Evolutionary conservation across 2,888 invertebrate genomes (phyloP).

Genomic region (Syrista parreyssii): DNA sequence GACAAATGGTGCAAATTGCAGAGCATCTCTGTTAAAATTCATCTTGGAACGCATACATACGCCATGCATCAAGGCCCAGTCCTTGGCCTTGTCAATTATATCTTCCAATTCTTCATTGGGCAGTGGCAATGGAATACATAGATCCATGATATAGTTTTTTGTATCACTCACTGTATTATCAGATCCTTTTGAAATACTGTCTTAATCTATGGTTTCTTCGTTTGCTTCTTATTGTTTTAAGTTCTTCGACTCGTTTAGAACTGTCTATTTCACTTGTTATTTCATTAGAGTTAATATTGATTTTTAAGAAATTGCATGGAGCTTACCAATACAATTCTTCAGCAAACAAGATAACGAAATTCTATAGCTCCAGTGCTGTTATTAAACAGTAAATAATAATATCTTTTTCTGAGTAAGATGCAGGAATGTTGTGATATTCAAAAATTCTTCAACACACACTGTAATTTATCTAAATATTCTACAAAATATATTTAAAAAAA

Average conservation of each 20-base stretch:
- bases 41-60: slow-evolving; percentile 65
- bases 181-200: background rate
- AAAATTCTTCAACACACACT: background rate
- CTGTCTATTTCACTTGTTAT: background rate
- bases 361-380: background rate
- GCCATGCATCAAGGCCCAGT: slow-evolving; percentile 70
- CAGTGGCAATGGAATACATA: slow-evolving; percentile 58
- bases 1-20: slow-evolving; percentile 68
- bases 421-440: background rate
- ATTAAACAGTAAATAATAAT: background rate
- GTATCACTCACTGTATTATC: background rate
- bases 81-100: slow-evolving; percentile 67
- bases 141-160: slow-evolving; percentile 33
- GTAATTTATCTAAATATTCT: background rate
- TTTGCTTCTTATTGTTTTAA: background rate
- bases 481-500: background rate
- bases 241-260: background rate
- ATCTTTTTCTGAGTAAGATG: background rate
- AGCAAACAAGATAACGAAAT: background rate
- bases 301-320: background rate
- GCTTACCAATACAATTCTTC: background rate
- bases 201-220: background rate
- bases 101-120: slow-evolving; percentile 57
- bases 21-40: slow-evolving; percentile 61
- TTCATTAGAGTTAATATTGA: background rate